A percentile compares a stretch with the other conserved stretches of the same genome.
Conservation (phyloP, 2,888 invertebrate genomes). For the Parascotia fuliginaria region DNA sequence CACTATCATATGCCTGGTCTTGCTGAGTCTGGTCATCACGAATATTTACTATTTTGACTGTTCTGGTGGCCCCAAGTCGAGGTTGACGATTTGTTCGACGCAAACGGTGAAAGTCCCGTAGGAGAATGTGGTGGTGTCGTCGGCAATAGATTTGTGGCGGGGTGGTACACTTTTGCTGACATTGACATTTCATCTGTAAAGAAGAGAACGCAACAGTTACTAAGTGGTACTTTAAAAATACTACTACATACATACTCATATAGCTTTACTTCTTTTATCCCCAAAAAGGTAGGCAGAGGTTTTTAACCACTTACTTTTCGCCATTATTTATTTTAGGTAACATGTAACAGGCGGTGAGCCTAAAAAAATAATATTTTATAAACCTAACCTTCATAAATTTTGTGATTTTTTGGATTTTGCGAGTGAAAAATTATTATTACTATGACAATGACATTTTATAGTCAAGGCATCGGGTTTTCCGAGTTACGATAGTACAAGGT, state of each 20-base stretch:
- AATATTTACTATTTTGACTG: slow-evolving; percentile 66
- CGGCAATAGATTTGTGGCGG: slow-evolving; percentile 77
- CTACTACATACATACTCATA: too few species aligned
- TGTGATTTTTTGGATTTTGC: too few species aligned
- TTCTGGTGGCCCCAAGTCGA: slow-evolving; percentile 65
- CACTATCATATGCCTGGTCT: slow-evolving; percentile 12
- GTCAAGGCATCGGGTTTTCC: background rate
- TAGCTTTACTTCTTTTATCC: too few species aligned
- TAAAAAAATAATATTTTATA: too few species aligned
- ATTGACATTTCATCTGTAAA: slow-evolving; percentile 67
- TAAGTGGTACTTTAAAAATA: background rate
- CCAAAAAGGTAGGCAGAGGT: too few species aligned
- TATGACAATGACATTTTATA: too few species aligned
- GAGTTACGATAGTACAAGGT: background rate
- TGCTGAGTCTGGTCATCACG: slow-evolving; percentile 42
- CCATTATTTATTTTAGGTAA: too few species aligned
- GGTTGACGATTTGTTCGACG: slow-evolving; percentile 44
- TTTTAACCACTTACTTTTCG: too few species aligned
- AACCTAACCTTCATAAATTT: too few species aligned
- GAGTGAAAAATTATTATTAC: too few species aligned
- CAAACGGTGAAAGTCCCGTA: slow-evolving; percentile 56
- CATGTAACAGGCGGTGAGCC: too few species aligned
- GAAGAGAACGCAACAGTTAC: background rate
- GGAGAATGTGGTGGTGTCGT: slow-evolving; percentile 66
- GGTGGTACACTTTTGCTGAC: slow-evolving; percentile 75